Conservation (phyloP, 2,888 invertebrate genomes). For the Melolontha melolontha region DNA sequence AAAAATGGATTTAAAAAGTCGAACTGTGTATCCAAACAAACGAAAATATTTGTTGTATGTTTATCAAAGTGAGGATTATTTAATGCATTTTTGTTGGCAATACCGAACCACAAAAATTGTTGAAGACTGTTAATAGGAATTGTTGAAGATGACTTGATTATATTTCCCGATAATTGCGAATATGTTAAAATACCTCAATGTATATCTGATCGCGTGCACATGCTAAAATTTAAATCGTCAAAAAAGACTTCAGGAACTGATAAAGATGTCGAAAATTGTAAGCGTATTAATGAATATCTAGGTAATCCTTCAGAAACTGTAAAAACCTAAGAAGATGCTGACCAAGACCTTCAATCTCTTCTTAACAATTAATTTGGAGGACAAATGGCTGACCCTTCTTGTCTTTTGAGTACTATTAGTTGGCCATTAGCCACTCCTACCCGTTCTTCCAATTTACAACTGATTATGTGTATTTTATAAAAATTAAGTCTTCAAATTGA, state of each 20-base stretch:
- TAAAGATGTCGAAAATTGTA: conserved; percentile 94
- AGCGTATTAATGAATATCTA: conserved; percentile 92
- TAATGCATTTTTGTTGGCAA: conserved; percentile 99
- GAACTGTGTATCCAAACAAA: conserved; percentile 94
- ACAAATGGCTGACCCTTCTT: too few relatives aligned
- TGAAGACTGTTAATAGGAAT: conserved; percentile 69
- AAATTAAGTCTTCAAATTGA: too few relatives aligned
- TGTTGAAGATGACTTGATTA: conserved; percentile 97
- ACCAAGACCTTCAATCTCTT: conserved; percentile 91
- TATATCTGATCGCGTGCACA: conserved; percentile 95
- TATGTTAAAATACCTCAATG: conserved; percentile 95
- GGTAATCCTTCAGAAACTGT: conserved; percentile 95
- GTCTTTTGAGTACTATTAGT: too few relatives aligned
- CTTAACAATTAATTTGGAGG: conserved; percentile 91
- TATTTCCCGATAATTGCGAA: conserved; percentile 99
- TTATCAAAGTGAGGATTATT: conserved; percentile 95
- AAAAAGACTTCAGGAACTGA: conserved; percentile 98
- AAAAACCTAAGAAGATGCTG: conserved; percentile 74
- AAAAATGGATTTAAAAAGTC: conserved; percentile 90
- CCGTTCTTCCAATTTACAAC: too few relatives aligned
- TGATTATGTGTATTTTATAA: too few relatives aligned
- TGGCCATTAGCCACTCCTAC: too few relatives aligned
- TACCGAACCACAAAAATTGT: conserved; percentile 80
- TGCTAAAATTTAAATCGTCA: conserved; percentile 95
- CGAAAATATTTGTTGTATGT: conserved; percentile 95